These are phyloP conservation scores for Drosophila ustulata DNA, from an alignment of 2,888 invertebrate species.

Conservation along the genomic window DNA sequence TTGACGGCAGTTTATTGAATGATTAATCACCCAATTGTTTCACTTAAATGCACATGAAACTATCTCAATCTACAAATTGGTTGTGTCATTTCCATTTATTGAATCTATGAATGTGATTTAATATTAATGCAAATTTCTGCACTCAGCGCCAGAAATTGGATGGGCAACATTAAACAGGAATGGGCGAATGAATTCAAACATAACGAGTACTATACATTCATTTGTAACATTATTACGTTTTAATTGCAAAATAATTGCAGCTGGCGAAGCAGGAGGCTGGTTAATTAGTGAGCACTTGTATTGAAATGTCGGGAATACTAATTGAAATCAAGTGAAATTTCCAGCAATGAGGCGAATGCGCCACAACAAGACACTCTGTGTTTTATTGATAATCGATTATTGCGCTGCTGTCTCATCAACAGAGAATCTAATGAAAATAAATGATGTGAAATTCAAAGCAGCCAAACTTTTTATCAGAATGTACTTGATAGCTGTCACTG, in stretches of 20 bases:
- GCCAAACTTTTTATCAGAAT: neutral
- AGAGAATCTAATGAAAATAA: neutral
- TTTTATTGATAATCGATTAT: neutral
- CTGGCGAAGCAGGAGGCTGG: neutral
- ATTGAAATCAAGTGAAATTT: conserved; percentile 11
- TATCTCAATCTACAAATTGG: neutral
- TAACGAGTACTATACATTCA: conserved; percentile 9
- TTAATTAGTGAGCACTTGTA: conserved; percentile 13
- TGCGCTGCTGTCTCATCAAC: neutral
- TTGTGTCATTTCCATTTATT: neutral
- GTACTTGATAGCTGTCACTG: neutral
- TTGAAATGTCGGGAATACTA: conserved; percentile 22
- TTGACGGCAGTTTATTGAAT: conserved; percentile 11
- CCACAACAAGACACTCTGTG: conserved; percentile 3
- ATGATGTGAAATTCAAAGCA: neutral
- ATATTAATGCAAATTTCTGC: conserved; percentile 42
- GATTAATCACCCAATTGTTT: conserved; percentile 15
- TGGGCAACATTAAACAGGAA: conserved; percentile 8
- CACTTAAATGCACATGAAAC: conserved; percentile 8
- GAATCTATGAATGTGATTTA: conserved; percentile 30
- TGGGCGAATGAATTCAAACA: conserved; percentile 9
- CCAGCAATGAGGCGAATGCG: neutral
- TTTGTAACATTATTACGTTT: conserved; percentile 27
- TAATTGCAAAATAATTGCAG: conserved; percentile 50
- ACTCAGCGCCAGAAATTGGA: neutral